These are phyloP conservation scores for Channa argus DNA, from an alignment of 2,113 vertebrate species.

Conservation along the genomic window DNA sequence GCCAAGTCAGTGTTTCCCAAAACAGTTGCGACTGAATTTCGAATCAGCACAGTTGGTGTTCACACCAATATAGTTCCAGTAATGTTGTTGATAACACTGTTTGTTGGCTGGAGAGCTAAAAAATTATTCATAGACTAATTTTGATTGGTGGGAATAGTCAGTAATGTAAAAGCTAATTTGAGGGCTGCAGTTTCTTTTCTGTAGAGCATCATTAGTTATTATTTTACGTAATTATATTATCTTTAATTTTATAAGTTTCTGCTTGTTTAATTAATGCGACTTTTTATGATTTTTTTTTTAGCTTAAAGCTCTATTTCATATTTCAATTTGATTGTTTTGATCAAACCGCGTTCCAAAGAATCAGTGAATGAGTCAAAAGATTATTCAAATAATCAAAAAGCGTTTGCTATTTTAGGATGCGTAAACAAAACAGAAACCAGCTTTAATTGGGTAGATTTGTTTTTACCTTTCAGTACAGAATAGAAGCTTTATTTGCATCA, in stretches of 20 bases:
- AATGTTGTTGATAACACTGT: constrained; percentile 49
- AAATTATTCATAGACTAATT: constrained; percentile 23
- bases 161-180: neutral
- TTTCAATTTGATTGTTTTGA: too few species aligned
- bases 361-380: too few species aligned
- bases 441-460: too few species aligned
- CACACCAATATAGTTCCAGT: constrained; percentile 46
- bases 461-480: too few species aligned
- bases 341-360: too few species aligned
- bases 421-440: too few species aligned
- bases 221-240: neutral
- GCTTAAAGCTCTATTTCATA: too few species aligned
- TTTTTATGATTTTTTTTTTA: neutral
- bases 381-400: too few species aligned
- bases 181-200: neutral
- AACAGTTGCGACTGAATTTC: constrained; percentile 53
- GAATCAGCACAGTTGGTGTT: constrained; percentile 63
- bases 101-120: constrained; percentile 25
- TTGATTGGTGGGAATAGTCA: neutral
- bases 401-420: too few species aligned
- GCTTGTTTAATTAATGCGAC: neutral
- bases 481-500: too few species aligned
- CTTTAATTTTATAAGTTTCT: neutral
- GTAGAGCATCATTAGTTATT: neutral
- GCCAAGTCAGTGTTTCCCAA: constrained; percentile 65